Evolutionary conservation across 2,113 vertebrate genomes (phyloP).

Genomic region (Pantherophis guttatus): DNA sequence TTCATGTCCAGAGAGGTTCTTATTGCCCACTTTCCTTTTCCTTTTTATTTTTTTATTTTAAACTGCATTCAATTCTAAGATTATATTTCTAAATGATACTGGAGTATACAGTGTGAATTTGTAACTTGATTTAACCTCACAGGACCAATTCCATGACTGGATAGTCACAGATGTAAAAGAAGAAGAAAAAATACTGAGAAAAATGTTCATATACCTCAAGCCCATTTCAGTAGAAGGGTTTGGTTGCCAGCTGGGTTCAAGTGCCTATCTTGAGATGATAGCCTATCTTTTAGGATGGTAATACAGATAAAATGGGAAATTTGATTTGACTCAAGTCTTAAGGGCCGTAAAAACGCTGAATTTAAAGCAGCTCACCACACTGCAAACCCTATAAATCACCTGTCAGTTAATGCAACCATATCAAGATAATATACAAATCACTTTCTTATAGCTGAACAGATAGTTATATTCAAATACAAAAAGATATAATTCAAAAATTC

Average conservation of each 20-base stretch:
- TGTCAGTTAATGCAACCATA: not conserved
- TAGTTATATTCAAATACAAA: not conserved
- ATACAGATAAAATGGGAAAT: not conserved
- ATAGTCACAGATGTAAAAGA: not conserved
- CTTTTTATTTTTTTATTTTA: not conserved
- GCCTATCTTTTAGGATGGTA: not conserved
- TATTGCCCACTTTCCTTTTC: slow-evolving; percentile 43
- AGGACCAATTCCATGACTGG: not conserved
- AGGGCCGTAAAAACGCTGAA: not conserved
- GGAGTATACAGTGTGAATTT: slow-evolving; percentile 10
- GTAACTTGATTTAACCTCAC: slow-evolving; percentile 6
- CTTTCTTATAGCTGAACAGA: not conserved
- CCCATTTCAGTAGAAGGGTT: not conserved
- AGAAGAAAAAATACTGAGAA: not conserved
- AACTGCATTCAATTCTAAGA: slow-evolving; percentile 14
- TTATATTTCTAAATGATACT: slow-evolving; percentile 37
- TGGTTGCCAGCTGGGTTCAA: not conserved
- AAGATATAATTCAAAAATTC: not conserved
- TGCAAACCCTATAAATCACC: not conserved
- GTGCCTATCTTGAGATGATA: not conserved
- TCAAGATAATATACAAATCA: not conserved
- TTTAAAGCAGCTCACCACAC: not conserved
- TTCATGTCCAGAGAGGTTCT: slow-evolving; percentile 29
- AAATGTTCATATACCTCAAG: not conserved
- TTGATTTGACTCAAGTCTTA: not conserved